These are phyloP conservation scores for Brachionus sp. DNA, from an alignment of 1,140 invertebrate genomes.

Conservation along the genomic window DNA sequence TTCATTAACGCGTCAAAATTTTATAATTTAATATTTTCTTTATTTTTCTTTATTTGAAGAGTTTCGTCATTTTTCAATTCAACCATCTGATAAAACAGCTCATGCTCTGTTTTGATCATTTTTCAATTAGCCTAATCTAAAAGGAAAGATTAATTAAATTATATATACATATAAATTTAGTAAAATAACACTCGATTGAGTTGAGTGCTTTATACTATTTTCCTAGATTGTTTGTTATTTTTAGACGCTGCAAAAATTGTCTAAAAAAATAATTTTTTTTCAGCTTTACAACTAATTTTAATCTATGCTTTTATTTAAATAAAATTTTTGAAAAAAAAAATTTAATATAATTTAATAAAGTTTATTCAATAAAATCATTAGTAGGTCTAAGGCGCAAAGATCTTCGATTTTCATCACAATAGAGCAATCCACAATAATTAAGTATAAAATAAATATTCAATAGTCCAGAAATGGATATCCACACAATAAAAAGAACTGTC, in stretches of 20 bases:
- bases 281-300: no score
- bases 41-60: conserved; percentile 1
- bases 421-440: background rate
- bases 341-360: background rate
- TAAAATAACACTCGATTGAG: background rate
- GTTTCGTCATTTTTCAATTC: background rate
- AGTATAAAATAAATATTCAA: conserved; percentile 17
- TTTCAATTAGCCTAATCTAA: background rate
- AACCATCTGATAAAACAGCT: background rate
- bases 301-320: background rate
- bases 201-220: background rate
- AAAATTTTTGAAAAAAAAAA: background rate
- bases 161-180: background rate
- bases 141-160: background rate
- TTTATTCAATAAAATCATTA: conserved; percentile 10
- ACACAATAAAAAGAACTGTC: background rate
- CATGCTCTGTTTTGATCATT: background rate
- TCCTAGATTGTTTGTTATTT: background rate
- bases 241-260: background rate
- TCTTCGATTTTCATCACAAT: conserved; percentile 20
- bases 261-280: no score
- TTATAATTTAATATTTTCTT: background rate
- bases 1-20: background rate
- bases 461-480: background rate
- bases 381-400: background rate